Base-by-base conservation (phyloP, 2,888 invertebrate genomes). In the Eustalomyia histrio region DNA sequence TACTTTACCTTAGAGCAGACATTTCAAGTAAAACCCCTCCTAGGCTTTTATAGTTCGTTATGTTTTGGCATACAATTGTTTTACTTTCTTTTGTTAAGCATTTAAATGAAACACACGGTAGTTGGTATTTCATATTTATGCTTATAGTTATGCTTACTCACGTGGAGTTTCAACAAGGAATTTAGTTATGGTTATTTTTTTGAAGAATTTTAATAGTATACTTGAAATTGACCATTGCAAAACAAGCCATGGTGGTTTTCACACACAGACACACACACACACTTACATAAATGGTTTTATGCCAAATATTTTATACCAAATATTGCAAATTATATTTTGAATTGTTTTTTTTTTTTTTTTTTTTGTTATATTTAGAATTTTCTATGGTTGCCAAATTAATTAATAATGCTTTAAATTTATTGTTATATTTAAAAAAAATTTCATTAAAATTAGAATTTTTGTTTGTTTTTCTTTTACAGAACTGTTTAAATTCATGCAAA, bases 61-160 rank as follows among this genome's bases (percentile, higher is more conserved):
- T 76, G 24, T 64, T 64, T 65, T 63, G 63, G 14, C 68, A 69
- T 35, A 75, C 72, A 76, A 76, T 76, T 57, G 71, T 72, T 63
- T 63, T 39, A 67, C 57, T 67, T 67, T 67, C 55, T 67, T 67
- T 67, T 57, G 55, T 67, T 29, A 3, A 6, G 10, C 16, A 24
- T 33, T 14, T 29, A 33, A 21, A 39, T 1, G 29, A 6, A 29
- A 65, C 18, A 18, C 24, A n/a, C 17, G 55, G 21, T 35, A 67
- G 35, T 14, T n/a, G 12, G 33, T 33, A 35, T 14, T 18, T 39
- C 21, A 7, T n/a, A n/a, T 47, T 47, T 47, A 35, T 9, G 10
- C 2, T 43, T 14, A 43, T 14, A 14, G 5, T 75, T 79, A 79
- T 71, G 55, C 58, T 58, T 18, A 24, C 33, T 47, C 75, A 80